A percentile compares a stretch with the other conserved stretches of the same genome.
phyloP scores from a whole-genome alignment of 2,797 vertebrate genomes.

The Distichodus sexfasciatus region DNA sequence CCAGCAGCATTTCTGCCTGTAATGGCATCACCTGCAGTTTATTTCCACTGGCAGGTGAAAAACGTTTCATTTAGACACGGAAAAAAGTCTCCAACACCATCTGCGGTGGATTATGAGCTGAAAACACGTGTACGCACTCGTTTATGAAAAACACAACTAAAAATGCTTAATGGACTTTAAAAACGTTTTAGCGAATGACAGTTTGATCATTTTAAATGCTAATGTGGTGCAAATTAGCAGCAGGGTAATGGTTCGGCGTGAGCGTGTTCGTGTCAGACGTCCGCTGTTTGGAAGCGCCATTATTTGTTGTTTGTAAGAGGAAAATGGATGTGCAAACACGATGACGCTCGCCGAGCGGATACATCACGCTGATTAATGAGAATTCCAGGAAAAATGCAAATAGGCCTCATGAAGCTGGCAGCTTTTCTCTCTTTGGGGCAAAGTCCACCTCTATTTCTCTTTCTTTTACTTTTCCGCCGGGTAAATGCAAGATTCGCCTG shows the following conservation, averaged over 20 bases:
- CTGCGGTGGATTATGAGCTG: background rate
- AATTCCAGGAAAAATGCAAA: constrained; percentile 39
- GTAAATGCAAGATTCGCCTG: background rate
- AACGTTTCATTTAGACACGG: background rate
- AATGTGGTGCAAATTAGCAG: constrained; percentile 34
- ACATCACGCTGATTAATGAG: constrained; percentile 49
- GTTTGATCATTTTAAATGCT: constrained; percentile 35
- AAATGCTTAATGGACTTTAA: constrained; percentile 4
- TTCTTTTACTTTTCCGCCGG: background rate
- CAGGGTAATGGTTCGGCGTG: constrained; percentile 24
- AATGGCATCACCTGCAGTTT: background rate
- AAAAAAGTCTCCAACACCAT: background rate
- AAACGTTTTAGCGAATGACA: background rate
- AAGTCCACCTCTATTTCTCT: background rate
- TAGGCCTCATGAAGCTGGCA: constrained; percentile 4
- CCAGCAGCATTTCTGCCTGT: background rate
- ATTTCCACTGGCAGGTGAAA: background rate
- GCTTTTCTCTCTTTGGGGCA: constrained; percentile 18
- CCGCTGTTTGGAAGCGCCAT: background rate
- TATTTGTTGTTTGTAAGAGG: constrained; percentile 24
- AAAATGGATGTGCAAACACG: constrained; percentile 23
- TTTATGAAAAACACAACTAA: background rate
- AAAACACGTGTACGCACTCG: background rate
- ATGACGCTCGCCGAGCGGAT: background rate
- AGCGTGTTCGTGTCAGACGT: constrained; percentile 34